Percentiles rank a stretch among this genome's conserved stretches.
Evolutionary conservation across 2,888 invertebrate species (phyloP).

Genomic region (Rhopalosiphum nymphaeae): DNA sequence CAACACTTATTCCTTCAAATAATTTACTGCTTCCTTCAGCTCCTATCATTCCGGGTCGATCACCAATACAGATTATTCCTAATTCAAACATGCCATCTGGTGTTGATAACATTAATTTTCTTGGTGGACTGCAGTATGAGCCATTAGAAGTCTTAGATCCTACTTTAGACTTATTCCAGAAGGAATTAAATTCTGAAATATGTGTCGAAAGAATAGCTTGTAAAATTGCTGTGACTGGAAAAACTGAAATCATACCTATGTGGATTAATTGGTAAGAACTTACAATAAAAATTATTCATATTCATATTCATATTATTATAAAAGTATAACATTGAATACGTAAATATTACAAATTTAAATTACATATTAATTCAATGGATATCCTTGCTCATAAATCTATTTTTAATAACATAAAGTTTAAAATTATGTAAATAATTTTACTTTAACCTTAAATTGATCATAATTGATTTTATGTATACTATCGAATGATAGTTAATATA

Average conservation of each 20-base stretch:
- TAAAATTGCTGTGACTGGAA: constrained; percentile 67
- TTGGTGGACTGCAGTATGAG: not conserved
- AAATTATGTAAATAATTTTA: not conserved
- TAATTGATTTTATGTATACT: not conserved
- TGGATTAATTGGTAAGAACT: constrained; percentile 64
- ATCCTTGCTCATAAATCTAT: not conserved
- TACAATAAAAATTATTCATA: not conserved
- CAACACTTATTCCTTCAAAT: not conserved
- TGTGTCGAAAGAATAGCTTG: constrained; percentile 67
- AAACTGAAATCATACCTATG: constrained; percentile 45
- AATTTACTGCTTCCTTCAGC: no score
- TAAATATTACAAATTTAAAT: not conserved
- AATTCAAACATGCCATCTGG: no score
- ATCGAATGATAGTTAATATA: not conserved
- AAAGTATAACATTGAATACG: not conserved
- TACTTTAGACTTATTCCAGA: not conserved
- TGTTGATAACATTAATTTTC: not conserved
- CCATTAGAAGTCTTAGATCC: not conserved
- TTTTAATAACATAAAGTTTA: not conserved
- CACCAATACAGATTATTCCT: no score
- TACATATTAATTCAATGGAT: not conserved
- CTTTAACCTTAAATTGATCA: not conserved
- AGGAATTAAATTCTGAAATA: constrained; percentile 61
- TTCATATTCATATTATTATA: not conserved
- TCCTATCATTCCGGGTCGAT: no score